These are phyloP conservation scores for Hirtodrosophila duncani DNA, from an alignment of 2,888 invertebrate species.

Conservation along the genomic window DNA sequence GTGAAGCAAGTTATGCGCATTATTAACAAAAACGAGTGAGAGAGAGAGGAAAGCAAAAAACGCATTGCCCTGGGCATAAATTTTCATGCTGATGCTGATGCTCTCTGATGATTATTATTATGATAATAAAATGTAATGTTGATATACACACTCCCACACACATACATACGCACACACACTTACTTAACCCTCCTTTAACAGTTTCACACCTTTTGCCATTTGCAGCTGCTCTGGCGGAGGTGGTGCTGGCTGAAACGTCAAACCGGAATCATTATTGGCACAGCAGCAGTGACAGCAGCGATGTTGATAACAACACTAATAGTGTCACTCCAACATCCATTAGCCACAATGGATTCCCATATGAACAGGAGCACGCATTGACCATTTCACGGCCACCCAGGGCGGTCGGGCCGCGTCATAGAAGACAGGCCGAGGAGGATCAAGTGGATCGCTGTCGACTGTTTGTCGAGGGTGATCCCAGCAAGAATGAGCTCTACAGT, in stretches of 20 bases:
- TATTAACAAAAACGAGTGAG: slow-evolving; percentile 43
- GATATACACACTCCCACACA: slow-evolving; percentile 7
- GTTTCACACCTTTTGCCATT: no score
- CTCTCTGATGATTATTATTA: slow-evolving; percentile 52
- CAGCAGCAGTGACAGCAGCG: no score
- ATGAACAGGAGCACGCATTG: slow-evolving; percentile 15
- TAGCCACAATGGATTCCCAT: slow-evolving; percentile 16
- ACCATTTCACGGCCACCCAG: slow-evolving; percentile 34
- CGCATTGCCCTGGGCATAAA: slow-evolving; percentile 38
- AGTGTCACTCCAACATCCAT: no score
- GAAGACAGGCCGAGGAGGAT: slow-evolving; percentile 64
- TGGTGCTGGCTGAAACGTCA: no score
- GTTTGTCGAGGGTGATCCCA: slow-evolving; percentile 81
- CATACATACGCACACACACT: background rate
- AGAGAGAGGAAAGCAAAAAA: no score
- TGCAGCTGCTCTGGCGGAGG: no score
- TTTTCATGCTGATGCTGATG: slow-evolving; percentile 50
- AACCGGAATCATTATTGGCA: no score
- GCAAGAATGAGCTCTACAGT: slow-evolving; percentile 83
- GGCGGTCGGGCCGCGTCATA: no score
- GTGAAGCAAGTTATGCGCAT: slow-evolving; percentile 56
- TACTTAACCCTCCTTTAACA: no score
- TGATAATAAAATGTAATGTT: slow-evolving; percentile 38
- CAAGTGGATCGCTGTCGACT: slow-evolving; percentile 79
- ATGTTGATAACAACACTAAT: no score